A percentile compares a stretch with the other conserved stretches of the same genome.
Conservation (phyloP, 1,140 invertebrate genomes). For the Lepidurus couesii region DNA sequence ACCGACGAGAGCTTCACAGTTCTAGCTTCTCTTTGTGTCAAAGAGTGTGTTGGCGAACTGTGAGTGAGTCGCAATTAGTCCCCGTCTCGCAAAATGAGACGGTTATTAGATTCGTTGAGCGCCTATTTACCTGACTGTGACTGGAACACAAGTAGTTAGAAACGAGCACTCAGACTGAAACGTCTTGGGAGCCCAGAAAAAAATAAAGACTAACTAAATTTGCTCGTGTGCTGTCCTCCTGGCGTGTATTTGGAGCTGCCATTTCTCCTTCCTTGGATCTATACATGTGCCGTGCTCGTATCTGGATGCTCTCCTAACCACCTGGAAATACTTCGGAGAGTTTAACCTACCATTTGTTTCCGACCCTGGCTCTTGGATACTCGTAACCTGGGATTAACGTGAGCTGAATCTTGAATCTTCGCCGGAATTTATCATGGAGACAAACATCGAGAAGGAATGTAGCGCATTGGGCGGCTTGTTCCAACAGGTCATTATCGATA, state of each 20-base stretch:
- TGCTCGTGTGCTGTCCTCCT: neutral
- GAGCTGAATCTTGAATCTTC: neutral
- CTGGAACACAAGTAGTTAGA: neutral
- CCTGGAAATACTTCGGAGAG: neutral
- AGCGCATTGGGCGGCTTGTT: conserved; percentile 73
- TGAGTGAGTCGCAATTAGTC: neutral
- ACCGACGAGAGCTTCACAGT: neutral
- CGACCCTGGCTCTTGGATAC: neutral
- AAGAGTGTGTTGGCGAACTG: neutral
- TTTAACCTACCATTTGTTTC: neutral
- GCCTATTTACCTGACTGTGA: neutral
- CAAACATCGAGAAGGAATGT: conserved; percentile 66
- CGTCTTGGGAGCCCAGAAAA: too few species aligned
- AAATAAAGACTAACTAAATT: neutral
- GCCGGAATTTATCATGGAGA: conserved; percentile 52
- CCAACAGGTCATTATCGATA: conserved; percentile 74
- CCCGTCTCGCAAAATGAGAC: neutral
- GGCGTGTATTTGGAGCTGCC: neutral
- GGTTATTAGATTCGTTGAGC: neutral
- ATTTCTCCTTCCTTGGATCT: neutral
- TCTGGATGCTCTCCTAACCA: neutral
- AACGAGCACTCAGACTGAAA: too few species aligned
- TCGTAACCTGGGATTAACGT: neutral
- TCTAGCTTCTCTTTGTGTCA: neutral
- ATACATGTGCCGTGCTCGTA: neutral